Evolutionary conservation across 2,113 vertebrate species (phyloP).

Genomic region (Semnornis frantzii): DNA sequence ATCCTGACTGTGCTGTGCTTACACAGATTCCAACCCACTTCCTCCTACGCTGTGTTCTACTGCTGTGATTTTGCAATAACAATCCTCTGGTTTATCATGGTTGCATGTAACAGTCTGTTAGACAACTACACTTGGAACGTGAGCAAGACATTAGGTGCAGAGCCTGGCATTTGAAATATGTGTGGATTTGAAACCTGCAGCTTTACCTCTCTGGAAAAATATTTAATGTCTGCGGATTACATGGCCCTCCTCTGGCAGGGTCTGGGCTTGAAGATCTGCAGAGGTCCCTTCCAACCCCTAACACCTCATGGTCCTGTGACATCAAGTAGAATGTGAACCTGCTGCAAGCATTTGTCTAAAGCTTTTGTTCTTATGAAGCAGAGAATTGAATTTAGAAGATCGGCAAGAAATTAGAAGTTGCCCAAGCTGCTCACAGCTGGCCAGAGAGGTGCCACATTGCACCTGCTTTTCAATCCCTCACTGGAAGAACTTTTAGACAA

Average conservation of each 20-base stretch:
- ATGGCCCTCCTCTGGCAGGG: no score
- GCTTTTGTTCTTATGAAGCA: background rate
- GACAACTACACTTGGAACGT: background rate
- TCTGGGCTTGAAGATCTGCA: no score
- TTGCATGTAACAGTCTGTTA: background rate
- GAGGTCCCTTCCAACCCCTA: no score
- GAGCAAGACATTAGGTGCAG: background rate
- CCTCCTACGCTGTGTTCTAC: background rate
- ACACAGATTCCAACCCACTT: background rate
- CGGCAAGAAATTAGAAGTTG: background rate
- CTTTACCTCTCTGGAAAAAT: background rate
- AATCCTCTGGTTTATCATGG: background rate
- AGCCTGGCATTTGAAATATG: background rate
- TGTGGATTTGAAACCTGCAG: background rate
- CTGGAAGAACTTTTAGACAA: background rate
- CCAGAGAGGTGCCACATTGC: background rate
- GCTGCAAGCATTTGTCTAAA: background rate
- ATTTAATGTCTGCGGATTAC: background rate
- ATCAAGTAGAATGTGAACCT: no score
- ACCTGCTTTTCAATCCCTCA: background rate
- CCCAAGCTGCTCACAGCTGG: background rate
- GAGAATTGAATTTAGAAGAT: background rate
- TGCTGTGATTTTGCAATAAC: background rate
- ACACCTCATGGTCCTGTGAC: no score
- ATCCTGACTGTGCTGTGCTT: background rate